Evolutionary conservation across 92 coral and sea anemone species (phyloP), one percentile per base, ranked within the genome.

Genomic region (Palythoa grandis): DNA sequence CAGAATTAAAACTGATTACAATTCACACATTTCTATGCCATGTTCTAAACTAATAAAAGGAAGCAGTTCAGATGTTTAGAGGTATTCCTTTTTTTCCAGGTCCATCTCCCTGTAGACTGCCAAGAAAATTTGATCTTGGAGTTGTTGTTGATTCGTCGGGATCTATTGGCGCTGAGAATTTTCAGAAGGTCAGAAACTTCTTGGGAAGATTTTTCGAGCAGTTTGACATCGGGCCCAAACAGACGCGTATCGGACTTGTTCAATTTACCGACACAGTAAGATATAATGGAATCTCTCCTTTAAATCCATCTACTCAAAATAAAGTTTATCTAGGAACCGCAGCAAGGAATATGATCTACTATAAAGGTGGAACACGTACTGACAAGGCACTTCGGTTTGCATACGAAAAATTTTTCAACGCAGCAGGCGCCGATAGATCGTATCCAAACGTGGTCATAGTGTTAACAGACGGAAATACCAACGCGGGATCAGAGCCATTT

Each of bases 101-200:
- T 56, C 82, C 82, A 77, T 77, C 82, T 29, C 82, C 82, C 37
- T 77, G 82, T 4, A 77, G 8, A 19, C n/a, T n/a, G n/a, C 23
- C 82, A 40, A 77, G 54, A 38, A 77, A 54, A 66, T 77, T 77
- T 23, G 82, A 77, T 77, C 48, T 77, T 17, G 48, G 52, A 14
- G 24, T 77, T 17, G 68, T 56, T 12, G 38, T 77, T 11, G 82
- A 77, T 56, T 77, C 82, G 4, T 77, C 82, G 6, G 67, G 69
- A 19, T 54, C 68, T 17, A 77, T 77, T 56, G 82, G 82, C 23
- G 82, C 12, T 4, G 52, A 57, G 9, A 77, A 77, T 68, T 77
- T 77, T 48, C 13, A 77, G 24, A 54, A 54, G 22, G 82, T 77
- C 82, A 77, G 20, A 54, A 1, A 35, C 7, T 77, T 77, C 82